Evolutionary conservation across 2,888 invertebrate genomes (phyloP).

Genomic region (Patella depressa): DNA sequence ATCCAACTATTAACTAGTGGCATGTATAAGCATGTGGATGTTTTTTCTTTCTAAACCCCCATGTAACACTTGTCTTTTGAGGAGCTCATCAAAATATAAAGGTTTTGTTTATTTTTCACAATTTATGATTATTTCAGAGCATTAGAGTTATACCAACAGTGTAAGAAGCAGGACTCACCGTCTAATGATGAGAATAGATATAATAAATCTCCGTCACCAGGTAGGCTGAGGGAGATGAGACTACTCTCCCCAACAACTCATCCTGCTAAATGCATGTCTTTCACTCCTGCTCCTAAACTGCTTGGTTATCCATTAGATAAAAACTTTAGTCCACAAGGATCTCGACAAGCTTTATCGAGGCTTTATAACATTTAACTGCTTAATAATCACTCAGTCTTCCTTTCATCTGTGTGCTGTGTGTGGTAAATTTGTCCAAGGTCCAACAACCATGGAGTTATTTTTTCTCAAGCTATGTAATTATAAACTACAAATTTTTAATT

Average conservation of each 20-base stretch:
- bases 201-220: conserved; percentile 8
- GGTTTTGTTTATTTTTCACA: too few species aligned
- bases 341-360: neutral
- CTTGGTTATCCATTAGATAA: neutral
- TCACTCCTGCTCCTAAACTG: conserved; percentile 5
- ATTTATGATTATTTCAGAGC: neutral
- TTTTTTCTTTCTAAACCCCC: too few species aligned
- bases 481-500: too few species aligned
- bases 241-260: neutral
- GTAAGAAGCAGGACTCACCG: neutral
- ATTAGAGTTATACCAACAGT: conserved; percentile 7
- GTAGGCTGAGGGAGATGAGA: neutral
- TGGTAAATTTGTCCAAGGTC: too few species aligned
- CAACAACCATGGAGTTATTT: too few species aligned
- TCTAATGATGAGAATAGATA: neutral
- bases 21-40: too few species aligned
- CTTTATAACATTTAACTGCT: neutral
- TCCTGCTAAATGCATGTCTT: conserved; percentile 10
- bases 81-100: too few species aligned
- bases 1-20: too few species aligned
- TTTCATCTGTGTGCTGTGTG: too few species aligned
- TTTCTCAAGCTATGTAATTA: too few species aligned
- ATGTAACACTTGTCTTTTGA: too few species aligned
- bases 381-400: too few species aligned
- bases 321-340: neutral